Base-by-base conservation (phyloP, 2,888 invertebrate species). In the Drymonia ruficornis region DNA sequence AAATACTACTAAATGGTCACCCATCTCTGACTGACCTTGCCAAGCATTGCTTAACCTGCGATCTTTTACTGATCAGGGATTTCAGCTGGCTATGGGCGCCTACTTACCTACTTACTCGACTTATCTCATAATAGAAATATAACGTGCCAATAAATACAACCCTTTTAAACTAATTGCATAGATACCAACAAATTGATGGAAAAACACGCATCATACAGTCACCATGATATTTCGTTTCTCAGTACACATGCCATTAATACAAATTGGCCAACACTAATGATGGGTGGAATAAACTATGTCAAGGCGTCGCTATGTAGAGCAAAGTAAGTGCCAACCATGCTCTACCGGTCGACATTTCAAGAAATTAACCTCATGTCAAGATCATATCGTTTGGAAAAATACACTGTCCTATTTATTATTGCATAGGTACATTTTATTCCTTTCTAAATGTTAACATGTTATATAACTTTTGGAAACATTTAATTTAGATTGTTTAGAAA, bases 281-380 rank as follows among this genome's bases (percentile, higher is more conserved):
- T 43, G 44, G 50, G 54, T 53, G 55, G 38, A 44, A 11, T 49
- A 52, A 70, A 60, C 48, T 57, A 52, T 62, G 70, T 65, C 70
- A 70, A 66, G 68, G 66, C 38, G 34, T 15, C 46, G 45, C n/a
- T 19, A 55, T 55, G 23, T 48, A 47, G 55, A 48, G 34, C 51
- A 36, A 42, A 16, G 7, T 34, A 44, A 40, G 29, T 54, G 46
- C 42, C 29, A 43, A 36, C 48, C 28, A 45, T 2, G 23, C 23
- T 23, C 23, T 18, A 52, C 55, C 48, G 49, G 28, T 43, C 40
- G 31, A 16, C 61, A 63, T 61, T 69, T 68, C 40, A 55, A 55
- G 56, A 62, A 62, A 65, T 70, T 71, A 70, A 74, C 70, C 64
- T 59, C 60, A 67, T 71, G 71, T 70, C 73, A 74, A 76, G 71